These are phyloP conservation scores for Gymnarchus niloticus DNA, from an alignment of 2,113 vertebrate genomes.

Conservation along the genomic window DNA sequence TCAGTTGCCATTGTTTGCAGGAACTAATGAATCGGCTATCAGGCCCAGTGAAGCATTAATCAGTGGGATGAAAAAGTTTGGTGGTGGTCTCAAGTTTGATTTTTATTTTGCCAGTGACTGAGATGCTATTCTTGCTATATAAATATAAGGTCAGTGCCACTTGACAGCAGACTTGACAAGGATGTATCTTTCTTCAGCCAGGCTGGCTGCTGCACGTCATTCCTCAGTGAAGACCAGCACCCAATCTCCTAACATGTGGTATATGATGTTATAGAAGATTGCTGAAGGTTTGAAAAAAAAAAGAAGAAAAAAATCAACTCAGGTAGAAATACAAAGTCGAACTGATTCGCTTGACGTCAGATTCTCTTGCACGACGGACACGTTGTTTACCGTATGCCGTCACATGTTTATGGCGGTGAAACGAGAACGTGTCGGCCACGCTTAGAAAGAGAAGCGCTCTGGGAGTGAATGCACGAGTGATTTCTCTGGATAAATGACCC, in stretches of 20 bases:
- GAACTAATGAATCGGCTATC: not conserved
- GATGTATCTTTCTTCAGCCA: not conserved
- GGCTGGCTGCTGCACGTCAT: not conserved
- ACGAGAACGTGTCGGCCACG: not conserved
- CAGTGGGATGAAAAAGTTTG: not conserved
- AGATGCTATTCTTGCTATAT: not conserved
- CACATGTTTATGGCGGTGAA: not conserved
- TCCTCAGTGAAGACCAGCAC: not conserved
- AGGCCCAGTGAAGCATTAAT: not conserved
- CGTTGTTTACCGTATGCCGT: not conserved
- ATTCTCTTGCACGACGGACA: not conserved
- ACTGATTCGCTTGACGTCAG: not conserved
- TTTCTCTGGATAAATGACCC: not conserved
- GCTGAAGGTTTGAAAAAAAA: not conserved
- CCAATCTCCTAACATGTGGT: not conserved
- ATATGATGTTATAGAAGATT: not conserved
- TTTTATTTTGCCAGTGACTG: not conserved
- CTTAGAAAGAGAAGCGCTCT: not conserved
- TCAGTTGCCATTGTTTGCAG: not conserved
- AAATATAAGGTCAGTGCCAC: not conserved
- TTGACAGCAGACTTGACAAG: not conserved
- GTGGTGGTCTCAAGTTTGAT: not conserved
- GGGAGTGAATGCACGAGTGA: not conserved
- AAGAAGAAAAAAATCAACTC: not conserved
- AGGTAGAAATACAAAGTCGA: not conserved